Percentiles rank a stretch among this genome's conserved stretches.
Conservation (phyloP, 2,888 invertebrate species). For the Apoda limacodes region DNA sequence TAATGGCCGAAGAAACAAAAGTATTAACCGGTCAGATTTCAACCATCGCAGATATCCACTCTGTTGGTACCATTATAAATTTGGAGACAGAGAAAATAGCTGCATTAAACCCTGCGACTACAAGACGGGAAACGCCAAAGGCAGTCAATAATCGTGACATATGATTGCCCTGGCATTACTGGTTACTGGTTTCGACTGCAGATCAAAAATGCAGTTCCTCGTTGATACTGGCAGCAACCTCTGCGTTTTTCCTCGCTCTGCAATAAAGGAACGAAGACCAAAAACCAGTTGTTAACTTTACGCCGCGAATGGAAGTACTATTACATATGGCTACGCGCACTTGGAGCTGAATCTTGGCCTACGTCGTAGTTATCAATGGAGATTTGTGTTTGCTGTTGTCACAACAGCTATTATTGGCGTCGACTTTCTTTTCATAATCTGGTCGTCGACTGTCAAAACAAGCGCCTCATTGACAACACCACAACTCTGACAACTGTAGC, state of each 20-base stretch:
- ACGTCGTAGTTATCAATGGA: conserved; percentile 24
- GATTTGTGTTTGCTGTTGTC: conserved; percentile 28
- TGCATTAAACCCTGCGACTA: conserved; percentile 20
- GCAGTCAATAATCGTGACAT: conserved; percentile 24
- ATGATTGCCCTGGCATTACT: conserved; percentile 16
- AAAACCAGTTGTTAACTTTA: conserved; percentile 19
- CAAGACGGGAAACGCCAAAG: conserved; percentile 15
- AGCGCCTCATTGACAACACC: conserved; percentile 15
- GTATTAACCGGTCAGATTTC: not conserved
- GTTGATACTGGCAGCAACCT: conserved; percentile 17
- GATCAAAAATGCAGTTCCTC: conserved; percentile 19
- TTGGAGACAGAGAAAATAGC: conserved; percentile 11
- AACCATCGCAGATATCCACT: not conserved
- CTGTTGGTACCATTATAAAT: conserved; percentile 17
- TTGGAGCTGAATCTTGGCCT: conserved; percentile 24
- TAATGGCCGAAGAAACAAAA: not conserved
- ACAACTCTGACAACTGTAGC: conserved; percentile 11
- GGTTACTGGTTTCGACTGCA: conserved; percentile 21
- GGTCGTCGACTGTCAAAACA: conserved; percentile 22
- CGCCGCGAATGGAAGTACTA: conserved; percentile 26
- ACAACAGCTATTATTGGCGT: conserved; percentile 28
- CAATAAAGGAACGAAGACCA: conserved; percentile 2
- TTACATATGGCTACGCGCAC: conserved; percentile 24
- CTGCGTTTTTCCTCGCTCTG: conserved; percentile 13
- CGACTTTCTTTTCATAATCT: conserved; percentile 26